Evolutionary conservation across 1,140 invertebrate genomes (phyloP).

Genomic region (Contarinia nasturtii): DNA sequence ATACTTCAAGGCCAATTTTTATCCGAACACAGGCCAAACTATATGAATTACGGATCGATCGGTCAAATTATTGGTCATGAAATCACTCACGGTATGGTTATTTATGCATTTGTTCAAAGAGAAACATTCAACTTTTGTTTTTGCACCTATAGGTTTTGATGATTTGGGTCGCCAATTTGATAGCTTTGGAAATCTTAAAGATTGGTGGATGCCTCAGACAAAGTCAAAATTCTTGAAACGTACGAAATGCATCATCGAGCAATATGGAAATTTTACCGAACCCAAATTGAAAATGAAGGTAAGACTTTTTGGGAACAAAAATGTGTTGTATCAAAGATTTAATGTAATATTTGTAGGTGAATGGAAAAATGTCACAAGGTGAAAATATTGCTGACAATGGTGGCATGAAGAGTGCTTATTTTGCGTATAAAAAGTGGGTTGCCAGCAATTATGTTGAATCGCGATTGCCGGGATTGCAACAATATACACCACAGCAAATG

Average conservation of each 20-base stretch:
- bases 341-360: slow-evolving; percentile 74
- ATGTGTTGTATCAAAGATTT: too few relatives aligned
- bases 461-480: slow-evolving; percentile 54
- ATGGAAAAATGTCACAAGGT: slow-evolving; percentile 59
- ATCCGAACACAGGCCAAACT: slow-evolving; percentile 32
- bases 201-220: slow-evolving; percentile 35
- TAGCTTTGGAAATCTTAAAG: slow-evolving; percentile 61
- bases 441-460: slow-evolving; percentile 34
- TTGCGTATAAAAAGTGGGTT: slow-evolving; percentile 47
- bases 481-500: slow-evolving; percentile 59
- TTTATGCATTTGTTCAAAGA: too few relatives aligned
- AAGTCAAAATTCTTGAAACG: slow-evolving; percentile 31
- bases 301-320: too few relatives aligned
- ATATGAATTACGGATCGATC: slow-evolving; percentile 45
- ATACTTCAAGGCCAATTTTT: slow-evolving; percentile 37
- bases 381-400: slow-evolving; percentile 90
- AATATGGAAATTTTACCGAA: slow-evolving; percentile 42
- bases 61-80: slow-evolving; percentile 46
- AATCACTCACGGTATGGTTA: slow-evolving; percentile 26
- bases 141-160: slow-evolving; percentile 25
- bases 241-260: slow-evolving; percentile 48
- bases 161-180: slow-evolving; percentile 65
- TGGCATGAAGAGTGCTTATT: slow-evolving; percentile 57
- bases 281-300: slow-evolving; percentile 9
- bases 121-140: too few relatives aligned